phyloP scores from a whole-genome alignment of 2,888 invertebrate species.

The Deroplatys truncata region DNA sequence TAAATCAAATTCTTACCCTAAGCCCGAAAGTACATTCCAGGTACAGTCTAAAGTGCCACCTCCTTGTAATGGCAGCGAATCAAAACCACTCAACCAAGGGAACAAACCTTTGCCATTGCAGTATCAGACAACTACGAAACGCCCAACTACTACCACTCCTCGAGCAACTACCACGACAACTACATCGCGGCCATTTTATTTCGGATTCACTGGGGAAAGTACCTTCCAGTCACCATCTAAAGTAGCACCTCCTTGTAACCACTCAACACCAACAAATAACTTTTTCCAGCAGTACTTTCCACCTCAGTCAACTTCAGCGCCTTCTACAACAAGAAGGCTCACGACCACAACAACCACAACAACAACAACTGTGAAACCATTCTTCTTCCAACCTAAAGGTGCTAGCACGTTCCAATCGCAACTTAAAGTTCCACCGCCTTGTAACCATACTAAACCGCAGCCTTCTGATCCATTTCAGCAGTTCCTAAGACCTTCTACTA shows the following conservation, averaged over 20 bases:
- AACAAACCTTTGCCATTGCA: neutral
- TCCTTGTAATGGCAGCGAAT: neutral
- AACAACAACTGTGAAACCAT: neutral
- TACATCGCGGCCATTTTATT: neutral
- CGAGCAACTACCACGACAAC: neutral
- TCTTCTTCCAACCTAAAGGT: neutral
- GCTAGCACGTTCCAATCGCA: neutral
- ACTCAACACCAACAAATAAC: neutral
- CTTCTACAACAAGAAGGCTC: neutral
- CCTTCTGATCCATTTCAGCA: neutral
- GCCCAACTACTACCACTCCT: neutral
- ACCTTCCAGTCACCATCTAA: neutral
- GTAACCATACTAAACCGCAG: neutral
- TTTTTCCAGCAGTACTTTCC: neutral
- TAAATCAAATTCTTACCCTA: neutral
- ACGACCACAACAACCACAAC: neutral
- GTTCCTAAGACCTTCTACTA: constrained; percentile 18
- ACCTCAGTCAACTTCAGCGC: neutral
- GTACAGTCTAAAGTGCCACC: neutral
- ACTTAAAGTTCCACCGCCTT: neutral
- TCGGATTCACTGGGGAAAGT: neutral
- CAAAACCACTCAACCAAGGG: neutral
- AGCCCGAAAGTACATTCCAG: neutral
- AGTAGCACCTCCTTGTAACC: neutral
- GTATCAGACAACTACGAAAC: neutral